Conservation (phyloP, 2,113 vertebrate species). For the Datnioides undecimradiatus region DNA sequence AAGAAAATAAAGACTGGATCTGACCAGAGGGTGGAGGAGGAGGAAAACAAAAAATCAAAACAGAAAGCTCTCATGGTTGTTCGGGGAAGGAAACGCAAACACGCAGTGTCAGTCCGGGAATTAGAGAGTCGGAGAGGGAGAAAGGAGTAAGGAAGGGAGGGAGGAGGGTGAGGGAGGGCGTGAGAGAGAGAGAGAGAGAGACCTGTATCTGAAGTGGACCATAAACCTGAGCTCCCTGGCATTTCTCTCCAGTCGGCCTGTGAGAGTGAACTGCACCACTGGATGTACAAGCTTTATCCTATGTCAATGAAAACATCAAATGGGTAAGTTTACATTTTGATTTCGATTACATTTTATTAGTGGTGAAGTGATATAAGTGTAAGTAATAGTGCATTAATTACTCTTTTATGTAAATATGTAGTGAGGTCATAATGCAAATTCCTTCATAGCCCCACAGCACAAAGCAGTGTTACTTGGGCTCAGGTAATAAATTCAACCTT, state of each 20-base stretch:
- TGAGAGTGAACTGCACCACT: neutral
- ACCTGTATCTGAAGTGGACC: constrained; percentile 9
- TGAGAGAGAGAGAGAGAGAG: neutral
- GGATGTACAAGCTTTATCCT: neutral
- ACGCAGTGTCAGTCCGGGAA: constrained; percentile 51
- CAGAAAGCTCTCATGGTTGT: constrained; percentile 34
- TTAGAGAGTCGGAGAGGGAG: neutral
- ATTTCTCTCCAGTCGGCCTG: constrained; percentile 15
- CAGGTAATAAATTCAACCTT: neutral
- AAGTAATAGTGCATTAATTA: neutral
- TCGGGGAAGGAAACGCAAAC: constrained; percentile 62
- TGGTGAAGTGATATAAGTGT: too few species aligned
- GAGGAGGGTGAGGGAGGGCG: neutral
- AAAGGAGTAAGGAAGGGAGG: neutral
- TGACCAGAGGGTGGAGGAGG: too few species aligned
- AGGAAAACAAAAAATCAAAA: neutral
- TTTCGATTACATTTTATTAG: too few species aligned
- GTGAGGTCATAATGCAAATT: neutral
- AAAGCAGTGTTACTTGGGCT: neutral
- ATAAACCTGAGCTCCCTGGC: constrained; percentile 44
- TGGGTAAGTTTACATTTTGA: constrained; percentile 47
- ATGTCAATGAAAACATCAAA: neutral
- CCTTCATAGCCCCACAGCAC: neutral
- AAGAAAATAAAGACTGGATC: constrained; percentile 57
- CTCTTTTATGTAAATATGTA: neutral